Evolutionary conservation across 2,113 vertebrate species (phyloP).

Genomic region (Epinephelus fuscoguttatus): DNA sequence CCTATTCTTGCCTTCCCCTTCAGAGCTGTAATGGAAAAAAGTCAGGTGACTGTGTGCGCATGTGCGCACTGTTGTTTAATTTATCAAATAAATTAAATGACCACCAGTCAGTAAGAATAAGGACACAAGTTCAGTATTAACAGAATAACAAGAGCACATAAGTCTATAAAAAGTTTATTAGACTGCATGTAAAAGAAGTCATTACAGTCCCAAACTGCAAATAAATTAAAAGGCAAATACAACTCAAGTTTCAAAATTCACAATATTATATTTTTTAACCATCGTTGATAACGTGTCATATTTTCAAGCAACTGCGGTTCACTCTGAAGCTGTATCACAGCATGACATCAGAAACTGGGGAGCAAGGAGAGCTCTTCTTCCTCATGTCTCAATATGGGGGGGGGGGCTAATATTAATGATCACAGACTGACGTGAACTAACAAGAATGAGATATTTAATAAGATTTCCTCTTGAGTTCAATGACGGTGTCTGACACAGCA

Average conservation of each 20-base stretch:
- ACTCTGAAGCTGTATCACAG: slow-evolving; percentile 12
- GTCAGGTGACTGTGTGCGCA: too few relatives aligned
- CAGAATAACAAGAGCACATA: slow-evolving; percentile 15
- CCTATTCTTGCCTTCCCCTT: too few relatives aligned
- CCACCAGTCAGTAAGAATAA: background rate
- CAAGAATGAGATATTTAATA: slow-evolving; percentile 10
- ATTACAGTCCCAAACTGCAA: slow-evolving; percentile 70
- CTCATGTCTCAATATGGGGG: background rate
- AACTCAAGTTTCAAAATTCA: slow-evolving; percentile 65
- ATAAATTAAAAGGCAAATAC: slow-evolving; percentile 79
- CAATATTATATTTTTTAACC: slow-evolving; percentile 42
- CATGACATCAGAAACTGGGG: slow-evolving; percentile 11
- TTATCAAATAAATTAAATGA: too few relatives aligned
- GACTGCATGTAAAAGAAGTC: slow-evolving; percentile 67
- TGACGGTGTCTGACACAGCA: background rate
- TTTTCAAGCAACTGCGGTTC: slow-evolving; percentile 35
- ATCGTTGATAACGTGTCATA: slow-evolving; percentile 11
- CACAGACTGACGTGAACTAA: background rate
- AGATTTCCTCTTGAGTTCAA: background rate
- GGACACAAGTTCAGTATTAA: background rate
- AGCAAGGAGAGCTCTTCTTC: background rate
- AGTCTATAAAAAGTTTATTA: slow-evolving; percentile 76
- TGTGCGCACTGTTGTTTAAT: too few relatives aligned
- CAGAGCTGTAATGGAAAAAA: too few relatives aligned
- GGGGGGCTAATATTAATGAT: background rate